Base-by-base conservation (phyloP, 2,888 invertebrate genomes). In the Mesorhabditis spiculigera region DNA sequence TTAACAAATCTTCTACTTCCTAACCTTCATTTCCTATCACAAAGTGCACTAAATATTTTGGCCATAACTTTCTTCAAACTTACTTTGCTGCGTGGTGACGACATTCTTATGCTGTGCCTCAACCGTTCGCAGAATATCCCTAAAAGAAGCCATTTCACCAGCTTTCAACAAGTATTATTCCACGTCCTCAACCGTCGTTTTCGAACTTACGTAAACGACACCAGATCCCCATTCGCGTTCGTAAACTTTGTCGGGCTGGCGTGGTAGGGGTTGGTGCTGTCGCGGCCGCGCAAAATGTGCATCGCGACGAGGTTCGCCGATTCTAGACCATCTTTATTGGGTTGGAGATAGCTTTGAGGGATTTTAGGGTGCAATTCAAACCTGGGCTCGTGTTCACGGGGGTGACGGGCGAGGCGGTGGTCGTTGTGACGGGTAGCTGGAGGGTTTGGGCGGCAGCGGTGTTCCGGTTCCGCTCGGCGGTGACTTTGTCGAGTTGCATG, bases 231-330 rank as follows among this genome's bases (percentile, higher is more conserved):
- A 65, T 71, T 72, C 5, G 78, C 72, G 13, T 71, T 78, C 2
- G 78, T 79, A 71, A 79, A 79, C 68, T 79, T 79, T 4, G 79
- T 79, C 5, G 79, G 79, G 65, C 79, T 79, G 13, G 71, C 76
- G 70, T 72, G 76, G 65, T 75, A 75, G 13, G 74, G 66, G 28
- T 70, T 72, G 42, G 66, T 68, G 65, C 71, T 66, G 67, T 75
- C 73, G 6, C 63, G 43, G 28, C 45, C 65, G 28, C 74, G 69
- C 6, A 75, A 67, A 41, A 78, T 41, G 58, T 72, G 73, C n/a
- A 72, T 61, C 8, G 76, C 73, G 0, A 66, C 63, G 1, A 72
- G 63, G 28, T 75, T 71, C 5, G 78, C 72, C 6, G 76, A 74
- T 0, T 50, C 58, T 50, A n/a, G n/a, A 50, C n/a, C 8, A 13